Evolutionary conservation across 2,888 invertebrate genomes (phyloP).

Genomic region (Ectemnius lituratus): DNA sequence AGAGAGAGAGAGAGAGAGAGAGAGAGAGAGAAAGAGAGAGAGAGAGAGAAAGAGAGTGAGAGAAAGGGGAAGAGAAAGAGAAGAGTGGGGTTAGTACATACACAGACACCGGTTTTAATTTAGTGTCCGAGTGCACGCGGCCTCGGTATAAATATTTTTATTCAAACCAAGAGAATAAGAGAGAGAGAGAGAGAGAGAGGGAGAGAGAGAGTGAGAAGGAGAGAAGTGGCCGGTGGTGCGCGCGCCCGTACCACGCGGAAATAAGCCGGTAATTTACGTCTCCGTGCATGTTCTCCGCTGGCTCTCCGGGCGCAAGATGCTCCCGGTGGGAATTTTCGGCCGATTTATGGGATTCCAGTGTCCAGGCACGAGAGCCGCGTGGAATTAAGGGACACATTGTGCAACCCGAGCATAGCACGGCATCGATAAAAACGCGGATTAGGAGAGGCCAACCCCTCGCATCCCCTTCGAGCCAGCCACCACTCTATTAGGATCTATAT

Average conservation of each 20-base stretch:
- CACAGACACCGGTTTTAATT: slow-evolving; percentile 62
- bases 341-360: slow-evolving; percentile 70
- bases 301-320: slow-evolving; percentile 43
- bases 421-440: slow-evolving; percentile 68
- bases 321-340: slow-evolving; percentile 68
- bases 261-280: slow-evolving; percentile 74
- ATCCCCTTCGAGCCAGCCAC: too few relatives aligned
- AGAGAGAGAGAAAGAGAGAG: slow-evolving; percentile 1
- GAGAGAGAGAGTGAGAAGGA: slow-evolving; percentile 43
- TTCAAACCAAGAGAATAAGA: slow-evolving; percentile 56
- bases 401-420: slow-evolving; percentile 22
- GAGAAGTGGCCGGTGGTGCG: slow-evolving; percentile 17
- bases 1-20: background rate
- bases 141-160: slow-evolving; percentile 73
- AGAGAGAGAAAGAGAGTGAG: too few relatives aligned
- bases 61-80: background rate
- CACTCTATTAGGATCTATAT: too few relatives aligned
- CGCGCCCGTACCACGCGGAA: slow-evolving; percentile 57
- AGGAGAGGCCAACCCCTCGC: slow-evolving; percentile 20
- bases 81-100: slow-evolving; percentile 1
- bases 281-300: slow-evolving; percentile 35
- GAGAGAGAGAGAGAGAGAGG: slow-evolving; percentile 45
- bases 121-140: slow-evolving; percentile 71
- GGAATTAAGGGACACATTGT: slow-evolving; percentile 71
- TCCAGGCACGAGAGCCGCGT: slow-evolving; percentile 57